Percentiles rank a stretch among this genome's conserved stretches.
These are phyloP conservation scores for Austrolebias charrua DNA, from an alignment of 2,797 vertebrate species.

Conservation along the genomic window DNA sequence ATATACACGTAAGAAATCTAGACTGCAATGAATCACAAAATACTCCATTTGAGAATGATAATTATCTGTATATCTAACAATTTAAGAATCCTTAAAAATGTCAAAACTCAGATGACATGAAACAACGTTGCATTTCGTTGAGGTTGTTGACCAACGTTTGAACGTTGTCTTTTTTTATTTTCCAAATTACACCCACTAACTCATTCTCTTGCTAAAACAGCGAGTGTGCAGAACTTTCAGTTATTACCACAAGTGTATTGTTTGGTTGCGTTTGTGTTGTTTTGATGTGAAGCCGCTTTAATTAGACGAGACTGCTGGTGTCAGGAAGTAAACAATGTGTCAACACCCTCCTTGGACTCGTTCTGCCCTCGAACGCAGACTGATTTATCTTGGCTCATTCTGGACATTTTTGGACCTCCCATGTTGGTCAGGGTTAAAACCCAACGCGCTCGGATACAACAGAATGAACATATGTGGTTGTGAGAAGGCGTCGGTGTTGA, in stretches of 20 bases:
- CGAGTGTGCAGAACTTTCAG: constrained; percentile 5
- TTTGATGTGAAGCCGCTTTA: constrained; percentile 31
- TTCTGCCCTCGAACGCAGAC: constrained; percentile 7
- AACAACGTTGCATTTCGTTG: constrained; percentile 3
- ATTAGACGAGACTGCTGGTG: constrained; percentile 28
- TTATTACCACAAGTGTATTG: constrained; percentile 8
- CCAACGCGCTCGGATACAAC: constrained; percentile 1
- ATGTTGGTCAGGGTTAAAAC: constrained; percentile 20
- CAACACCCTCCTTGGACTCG: constrained; percentile 23
- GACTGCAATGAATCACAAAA: no score
- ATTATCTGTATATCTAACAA: no score
- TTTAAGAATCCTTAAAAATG: no score
- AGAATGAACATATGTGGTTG: constrained; percentile 25
- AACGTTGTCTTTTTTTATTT: not conserved
- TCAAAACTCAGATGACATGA: not conserved
- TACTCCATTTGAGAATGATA: no score
- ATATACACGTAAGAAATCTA: no score
- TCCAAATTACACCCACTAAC: constrained; percentile 10
- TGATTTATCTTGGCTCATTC: constrained; percentile 20
- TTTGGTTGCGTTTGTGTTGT: constrained; percentile 27
- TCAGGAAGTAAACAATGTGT: constrained; percentile 28
- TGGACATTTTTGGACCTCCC: constrained; percentile 19
- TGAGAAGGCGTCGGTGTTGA: constrained; percentile 11
- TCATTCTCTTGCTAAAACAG: constrained; percentile 1
- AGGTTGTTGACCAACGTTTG: not conserved